Conservation (phyloP, 1,140 invertebrate genomes). For the Drosophila nikananu region DNA sequence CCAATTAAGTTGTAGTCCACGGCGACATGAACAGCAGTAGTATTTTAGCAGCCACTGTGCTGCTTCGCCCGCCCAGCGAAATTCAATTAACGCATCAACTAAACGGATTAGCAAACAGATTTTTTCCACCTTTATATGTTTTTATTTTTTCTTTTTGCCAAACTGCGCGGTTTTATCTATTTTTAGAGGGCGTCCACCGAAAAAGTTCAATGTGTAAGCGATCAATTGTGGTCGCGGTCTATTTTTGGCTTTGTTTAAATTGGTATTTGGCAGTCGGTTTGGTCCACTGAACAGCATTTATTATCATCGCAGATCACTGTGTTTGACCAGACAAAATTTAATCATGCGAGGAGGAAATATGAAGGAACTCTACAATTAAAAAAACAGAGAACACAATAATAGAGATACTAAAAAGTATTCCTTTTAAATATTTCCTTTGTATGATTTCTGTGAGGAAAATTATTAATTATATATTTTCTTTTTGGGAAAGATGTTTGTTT, state of each 20-base stretch:
- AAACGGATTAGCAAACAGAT: slow-evolving; percentile 46
- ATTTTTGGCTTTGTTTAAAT: slow-evolving; percentile 59
- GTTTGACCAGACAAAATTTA: slow-evolving; percentile 25
- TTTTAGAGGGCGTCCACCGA: slow-evolving; percentile 40
- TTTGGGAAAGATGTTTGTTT: neutral
- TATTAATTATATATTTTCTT: neutral
- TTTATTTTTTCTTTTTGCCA: slow-evolving; percentile 16
- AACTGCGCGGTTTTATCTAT: slow-evolving; percentile 58
- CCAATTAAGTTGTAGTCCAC: slow-evolving; percentile 31
- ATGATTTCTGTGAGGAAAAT: neutral
- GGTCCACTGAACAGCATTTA: slow-evolving; percentile 27
- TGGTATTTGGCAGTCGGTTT: slow-evolving; percentile 30
- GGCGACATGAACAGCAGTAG: neutral
- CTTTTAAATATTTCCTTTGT: neutral
- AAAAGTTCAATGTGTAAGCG: slow-evolving; percentile 67
- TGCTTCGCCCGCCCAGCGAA: slow-evolving; percentile 2
- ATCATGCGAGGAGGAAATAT: slow-evolving; percentile 1
- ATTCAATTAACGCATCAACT: slow-evolving; percentile 59
- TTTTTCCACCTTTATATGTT: slow-evolving; percentile 4
- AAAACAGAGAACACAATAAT: slow-evolving; percentile 6
- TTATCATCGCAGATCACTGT: slow-evolving; percentile 25
- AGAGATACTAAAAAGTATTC: neutral
- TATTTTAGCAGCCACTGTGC: slow-evolving; percentile 28
- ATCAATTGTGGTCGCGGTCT: slow-evolving; percentile 40
- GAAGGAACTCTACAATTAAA: neutral